Evolutionary conservation across 2,113 vertebrate genomes (phyloP).

Genomic region (Sminthopsis crassicaudata): DNA sequence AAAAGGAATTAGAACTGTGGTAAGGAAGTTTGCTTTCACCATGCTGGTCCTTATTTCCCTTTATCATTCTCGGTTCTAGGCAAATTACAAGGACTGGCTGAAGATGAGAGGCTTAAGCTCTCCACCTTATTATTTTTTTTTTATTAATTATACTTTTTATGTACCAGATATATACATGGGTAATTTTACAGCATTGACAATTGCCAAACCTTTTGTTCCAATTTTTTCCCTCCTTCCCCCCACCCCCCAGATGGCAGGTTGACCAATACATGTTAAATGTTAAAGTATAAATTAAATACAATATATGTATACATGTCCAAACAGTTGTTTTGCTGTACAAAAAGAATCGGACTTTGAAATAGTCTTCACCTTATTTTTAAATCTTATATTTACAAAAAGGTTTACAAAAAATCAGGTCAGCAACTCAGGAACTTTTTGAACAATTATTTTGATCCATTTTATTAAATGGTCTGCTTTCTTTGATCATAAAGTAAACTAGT

Average conservation of each 20-base stretch:
- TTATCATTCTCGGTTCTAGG: not conserved
- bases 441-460: not conserved
- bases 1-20: not conserved
- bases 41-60: not conserved
- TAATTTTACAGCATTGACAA: no score
- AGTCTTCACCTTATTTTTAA: no score
- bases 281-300: no score
- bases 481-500: not conserved
- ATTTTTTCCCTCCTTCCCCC: no score
- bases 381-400: no score
- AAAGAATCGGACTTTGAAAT: no score
- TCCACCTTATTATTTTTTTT: not conserved
- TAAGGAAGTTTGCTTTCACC: not conserved
- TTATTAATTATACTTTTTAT: not conserved
- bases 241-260: no score
- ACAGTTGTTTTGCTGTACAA: no score
- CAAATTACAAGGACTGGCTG: not conserved
- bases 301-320: no score
- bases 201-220: no score
- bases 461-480: not conserved
- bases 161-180: no score
- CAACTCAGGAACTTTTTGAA: not conserved
- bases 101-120: not conserved
- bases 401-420: not conserved
- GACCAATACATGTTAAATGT: no score